phyloP scores from a whole-genome alignment of 1,140 invertebrate genomes.

The Contarinia nasturtii region DNA sequence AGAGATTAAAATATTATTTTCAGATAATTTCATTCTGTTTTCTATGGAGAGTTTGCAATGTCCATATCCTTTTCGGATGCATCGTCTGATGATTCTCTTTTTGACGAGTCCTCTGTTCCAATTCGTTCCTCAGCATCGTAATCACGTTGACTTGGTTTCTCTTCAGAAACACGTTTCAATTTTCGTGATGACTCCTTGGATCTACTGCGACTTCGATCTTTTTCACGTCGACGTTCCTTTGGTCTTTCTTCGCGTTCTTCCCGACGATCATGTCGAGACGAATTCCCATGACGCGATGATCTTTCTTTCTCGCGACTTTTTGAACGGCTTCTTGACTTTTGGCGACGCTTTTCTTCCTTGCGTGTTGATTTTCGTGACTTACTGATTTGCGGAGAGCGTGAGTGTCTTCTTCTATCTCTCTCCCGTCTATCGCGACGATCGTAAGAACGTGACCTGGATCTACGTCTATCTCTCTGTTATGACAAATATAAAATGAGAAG shows the following conservation, averaged over 20 bases:
- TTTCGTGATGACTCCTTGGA: conserved; percentile 13
- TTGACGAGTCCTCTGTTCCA: conserved; percentile 19
- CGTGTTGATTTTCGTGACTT: background rate
- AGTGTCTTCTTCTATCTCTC: too few relatives aligned
- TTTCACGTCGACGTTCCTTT: background rate
- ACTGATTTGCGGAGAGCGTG: too few relatives aligned
- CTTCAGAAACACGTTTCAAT: conserved; percentile 17
- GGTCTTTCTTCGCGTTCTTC: background rate
- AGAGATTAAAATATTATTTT: too few relatives aligned
- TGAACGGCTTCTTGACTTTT: too few relatives aligned
- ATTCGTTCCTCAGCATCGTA: conserved; percentile 32
- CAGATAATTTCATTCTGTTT: conserved; percentile 2
- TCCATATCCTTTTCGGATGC: conserved; percentile 38
- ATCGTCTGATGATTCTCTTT: conserved; percentile 21
- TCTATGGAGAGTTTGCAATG: conserved; percentile 29
- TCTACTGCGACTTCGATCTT: conserved; percentile 12
- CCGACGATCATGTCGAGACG: background rate
- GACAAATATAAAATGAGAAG: too few relatives aligned
- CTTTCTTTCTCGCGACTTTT: background rate
- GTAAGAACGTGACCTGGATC: background rate
- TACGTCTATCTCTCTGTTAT: background rate
- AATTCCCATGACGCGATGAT: too few relatives aligned
- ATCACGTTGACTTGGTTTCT: conserved; percentile 21
- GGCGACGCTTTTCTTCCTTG: background rate
- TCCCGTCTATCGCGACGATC: background rate